Conservation (phyloP, 2,113 vertebrate genomes). For the Zosterops hypoxanthus region DNA sequence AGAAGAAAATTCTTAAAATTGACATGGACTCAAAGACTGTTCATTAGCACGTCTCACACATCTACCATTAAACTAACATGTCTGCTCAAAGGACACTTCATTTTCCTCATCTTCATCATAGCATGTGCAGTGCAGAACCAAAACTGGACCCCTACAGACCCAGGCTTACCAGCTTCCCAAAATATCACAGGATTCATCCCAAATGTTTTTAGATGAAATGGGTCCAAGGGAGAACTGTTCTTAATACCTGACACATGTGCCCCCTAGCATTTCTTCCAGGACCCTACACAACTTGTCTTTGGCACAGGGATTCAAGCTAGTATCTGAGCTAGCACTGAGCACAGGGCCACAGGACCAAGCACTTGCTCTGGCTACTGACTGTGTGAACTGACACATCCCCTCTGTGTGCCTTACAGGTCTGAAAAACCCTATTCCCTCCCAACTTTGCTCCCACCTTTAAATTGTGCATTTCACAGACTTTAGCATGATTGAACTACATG, state of each 20-base stretch:
- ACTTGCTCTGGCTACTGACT: background rate
- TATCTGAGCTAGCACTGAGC: background rate
- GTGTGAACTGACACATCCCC: background rate
- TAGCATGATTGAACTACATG: background rate
- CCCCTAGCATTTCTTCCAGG: background rate
- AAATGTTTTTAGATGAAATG: background rate
- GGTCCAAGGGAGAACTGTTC: background rate
- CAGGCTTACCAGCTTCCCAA: background rate
- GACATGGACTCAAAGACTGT: background rate
- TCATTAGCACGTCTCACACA: background rate
- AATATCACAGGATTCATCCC: background rate
- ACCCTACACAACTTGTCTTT: background rate
- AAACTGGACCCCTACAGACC: background rate
- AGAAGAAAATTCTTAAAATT: background rate
- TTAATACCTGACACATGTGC: background rate
- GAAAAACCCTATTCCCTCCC: background rate
- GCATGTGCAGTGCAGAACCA: background rate
- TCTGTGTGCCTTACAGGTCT: background rate
- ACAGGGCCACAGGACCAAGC: rapidly evolving
- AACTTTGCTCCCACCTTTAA: background rate
- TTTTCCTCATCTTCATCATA: background rate
- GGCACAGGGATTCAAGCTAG: background rate
- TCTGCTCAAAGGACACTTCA: background rate
- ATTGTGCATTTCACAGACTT: background rate
- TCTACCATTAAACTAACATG: rapidly evolving